These are phyloP conservation scores for Onychomys arenicola DNA, from an alignment of 2,797 vertebrate species.

Conservation along the genomic window DNA sequence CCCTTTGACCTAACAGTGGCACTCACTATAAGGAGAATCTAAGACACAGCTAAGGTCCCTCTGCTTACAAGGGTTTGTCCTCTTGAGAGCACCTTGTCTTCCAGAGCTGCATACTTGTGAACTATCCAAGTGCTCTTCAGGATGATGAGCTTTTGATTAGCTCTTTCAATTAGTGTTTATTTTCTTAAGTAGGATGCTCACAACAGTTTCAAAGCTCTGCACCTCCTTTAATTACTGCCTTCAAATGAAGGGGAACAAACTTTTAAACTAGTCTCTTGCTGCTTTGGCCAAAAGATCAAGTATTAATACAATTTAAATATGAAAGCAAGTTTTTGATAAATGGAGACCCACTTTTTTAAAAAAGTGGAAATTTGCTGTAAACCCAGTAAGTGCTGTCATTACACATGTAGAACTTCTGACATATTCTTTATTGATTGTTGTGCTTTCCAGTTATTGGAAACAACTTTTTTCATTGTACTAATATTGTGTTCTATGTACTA, in stretches of 20 bases:
- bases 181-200: conserved; percentile 79
- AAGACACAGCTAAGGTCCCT: conserved; percentile 28
- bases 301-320: conserved; percentile 86
- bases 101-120: conserved; percentile 71
- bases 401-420: conserved; percentile 77
- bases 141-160: conserved; percentile 82
- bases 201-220: conserved; percentile 83
- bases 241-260: conserved; percentile 86
- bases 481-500: background rate
- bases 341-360: conserved; percentile 80
- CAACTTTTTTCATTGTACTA: conserved; percentile 32
- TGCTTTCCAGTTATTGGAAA: conserved; percentile 74
- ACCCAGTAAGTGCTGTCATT: conserved; percentile 82
- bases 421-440: conserved; percentile 78
- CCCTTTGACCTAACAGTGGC: conserved; percentile 25
- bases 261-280: conserved; percentile 84
- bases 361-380: conserved; percentile 85
- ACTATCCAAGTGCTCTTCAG: conserved; percentile 77
- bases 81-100: conserved; percentile 65
- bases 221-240: conserved; percentile 85
- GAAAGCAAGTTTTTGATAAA: conserved; percentile 82
- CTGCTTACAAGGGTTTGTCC: conserved; percentile 42
- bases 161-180: conserved; percentile 82
- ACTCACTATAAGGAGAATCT: background rate
- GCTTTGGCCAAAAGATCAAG: conserved; percentile 86